phyloP scores from a whole-genome alignment of 2,888 invertebrate genomes.

The Cerceris ruficornis region DNA sequence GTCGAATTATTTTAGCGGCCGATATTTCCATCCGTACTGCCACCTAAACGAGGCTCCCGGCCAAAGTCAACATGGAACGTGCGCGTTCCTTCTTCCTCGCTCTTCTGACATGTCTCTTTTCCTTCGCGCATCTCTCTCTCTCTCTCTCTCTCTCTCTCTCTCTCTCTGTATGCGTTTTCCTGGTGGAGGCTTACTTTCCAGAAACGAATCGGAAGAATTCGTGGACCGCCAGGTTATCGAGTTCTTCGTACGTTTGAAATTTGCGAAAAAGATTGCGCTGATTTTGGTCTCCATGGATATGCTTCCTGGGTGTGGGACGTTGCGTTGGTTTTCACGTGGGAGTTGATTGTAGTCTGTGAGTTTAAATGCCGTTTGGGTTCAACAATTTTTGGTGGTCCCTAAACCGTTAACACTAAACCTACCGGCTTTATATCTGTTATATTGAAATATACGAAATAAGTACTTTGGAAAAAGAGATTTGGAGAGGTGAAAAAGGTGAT shows the following conservation, averaged over 20 bases:
- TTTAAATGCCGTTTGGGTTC: too few relatives aligned
- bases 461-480: too few relatives aligned
- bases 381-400: too few relatives aligned
- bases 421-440: too few relatives aligned
- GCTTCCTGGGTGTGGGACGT: too few relatives aligned
- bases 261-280: background rate
- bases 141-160: constrained; percentile 32
- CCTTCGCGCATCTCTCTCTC: background rate
- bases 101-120: background rate
- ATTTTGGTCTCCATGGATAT: background rate
- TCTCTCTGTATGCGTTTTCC: constrained; percentile 24
- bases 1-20: constrained; percentile 81
- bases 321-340: too few relatives aligned
- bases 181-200: constrained; percentile 24
- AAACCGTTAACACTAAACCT: too few relatives aligned
- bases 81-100: constrained; percentile 28
- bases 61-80: constrained; percentile 76
- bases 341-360: too few relatives aligned
- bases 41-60: constrained; percentile 74
- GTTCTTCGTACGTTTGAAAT: background rate
- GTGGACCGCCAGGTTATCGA: constrained; percentile 12
- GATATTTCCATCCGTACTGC: constrained; percentile 80
- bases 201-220: constrained; percentile 28
- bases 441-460: too few relatives aligned
- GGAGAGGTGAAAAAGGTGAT: too few relatives aligned